A percentile compares a stretch with the other conserved stretches of the same genome.
Conservation (phyloP, 2,113 vertebrate genomes). For the Centropus unirufus region DNA sequence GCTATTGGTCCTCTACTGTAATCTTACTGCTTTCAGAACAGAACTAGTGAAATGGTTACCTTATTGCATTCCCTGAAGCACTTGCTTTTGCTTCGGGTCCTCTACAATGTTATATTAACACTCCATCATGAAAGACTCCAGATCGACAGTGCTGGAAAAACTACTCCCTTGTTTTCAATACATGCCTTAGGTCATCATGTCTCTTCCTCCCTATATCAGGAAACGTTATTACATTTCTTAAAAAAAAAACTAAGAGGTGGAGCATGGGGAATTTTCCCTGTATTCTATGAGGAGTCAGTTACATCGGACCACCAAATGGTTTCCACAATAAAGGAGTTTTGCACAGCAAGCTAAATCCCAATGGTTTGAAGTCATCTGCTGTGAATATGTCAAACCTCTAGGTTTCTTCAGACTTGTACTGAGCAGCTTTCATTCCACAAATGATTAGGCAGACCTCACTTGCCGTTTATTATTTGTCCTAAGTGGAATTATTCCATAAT, state of each 20-base stretch:
- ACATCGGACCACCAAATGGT: neutral
- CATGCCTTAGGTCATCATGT: conserved; percentile 1
- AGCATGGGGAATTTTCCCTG: neutral
- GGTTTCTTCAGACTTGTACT: neutral
- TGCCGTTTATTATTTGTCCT: neutral
- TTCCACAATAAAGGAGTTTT: conserved; percentile 30
- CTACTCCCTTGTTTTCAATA: conserved; percentile 41
- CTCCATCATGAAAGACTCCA: conserved; percentile 22
- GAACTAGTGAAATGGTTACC: conserved; percentile 33
- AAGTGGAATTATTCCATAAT: neutral
- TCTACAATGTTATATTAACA: conserved; percentile 28
- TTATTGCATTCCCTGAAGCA: conserved; percentile 21
- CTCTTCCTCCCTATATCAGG: neutral
- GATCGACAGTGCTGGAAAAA: conserved; percentile 8
- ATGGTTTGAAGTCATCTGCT: neutral
- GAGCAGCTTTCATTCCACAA: neutral
- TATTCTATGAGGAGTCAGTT: neutral
- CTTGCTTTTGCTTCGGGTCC: conserved; percentile 48
- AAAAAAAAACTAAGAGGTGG: neutral
- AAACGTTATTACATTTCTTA: conserved; percentile 16
- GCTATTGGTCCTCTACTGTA: conserved; percentile 11
- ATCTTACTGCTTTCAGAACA: conserved; percentile 37
- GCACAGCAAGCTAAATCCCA: neutral
- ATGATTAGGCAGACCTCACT: neutral
- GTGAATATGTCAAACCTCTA: neutral